Evolutionary conservation across 2,797 vertebrate species (phyloP), one percentile per base, ranked within the genome.

Genomic region (Sciurus carolinensis): DNA sequence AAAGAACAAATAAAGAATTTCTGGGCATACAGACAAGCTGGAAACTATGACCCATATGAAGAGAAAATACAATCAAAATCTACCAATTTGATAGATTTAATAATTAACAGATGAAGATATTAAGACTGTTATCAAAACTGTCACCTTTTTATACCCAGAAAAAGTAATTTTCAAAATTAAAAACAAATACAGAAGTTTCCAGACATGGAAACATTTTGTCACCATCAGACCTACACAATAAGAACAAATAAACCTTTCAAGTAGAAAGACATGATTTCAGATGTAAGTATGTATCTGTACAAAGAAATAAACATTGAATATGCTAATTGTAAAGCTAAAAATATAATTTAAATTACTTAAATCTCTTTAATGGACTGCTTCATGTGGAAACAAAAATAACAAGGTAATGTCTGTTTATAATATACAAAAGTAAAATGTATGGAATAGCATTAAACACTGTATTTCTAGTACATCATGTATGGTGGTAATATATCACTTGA

Each of bases 81-180:
- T 75, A 18, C 18, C 30, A 24, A 76, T 22, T 7, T 59, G 62
- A 66, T 52, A 50, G 36, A 36, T 36, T 36, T 80, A 64, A 54
- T 11, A 80, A 87, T 73, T 44, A 87, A 39, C 20, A 67, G 36
- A 66, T 44, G 47, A n/a, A 59, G 47, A 47, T 18, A 47, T 1
- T 36, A 50, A 47, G 13, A 47, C 33, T 33, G 17, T 62, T 33
- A 75, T 75, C 81, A 44, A 80, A 52, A 26, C n/a, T 54, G 2
- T 64, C 9, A 57, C 5, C 11, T 91, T 87, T 87, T n/a, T 86
- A 72, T 52, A 72, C 11, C 22, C 10, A 72, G 33, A 52, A 81
- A 86, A 81, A 66, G 10, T 54, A 28, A 69, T 59, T 80, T 87
- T 87, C 69, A 22, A 24, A 80, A 87, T 42, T 66, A 91, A 87